Evolutionary conservation across 1,140 invertebrate species (phyloP), one percentile per base, ranked within the genome.

Genomic region (Diabrotica undecimpunctata): DNA sequence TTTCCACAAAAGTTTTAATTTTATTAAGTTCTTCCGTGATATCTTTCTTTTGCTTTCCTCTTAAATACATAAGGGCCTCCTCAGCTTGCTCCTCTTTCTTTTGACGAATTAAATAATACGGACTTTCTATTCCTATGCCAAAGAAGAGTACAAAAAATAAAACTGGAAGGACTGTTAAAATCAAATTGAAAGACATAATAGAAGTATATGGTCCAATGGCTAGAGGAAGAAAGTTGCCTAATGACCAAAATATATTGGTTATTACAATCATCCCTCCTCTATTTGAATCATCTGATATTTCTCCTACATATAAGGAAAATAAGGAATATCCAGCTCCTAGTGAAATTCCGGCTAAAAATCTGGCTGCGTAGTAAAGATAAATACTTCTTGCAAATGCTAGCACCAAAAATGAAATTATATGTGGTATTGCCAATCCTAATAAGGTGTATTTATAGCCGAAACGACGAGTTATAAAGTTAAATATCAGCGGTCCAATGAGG

Each of bases 91-190:
- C 77, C 41, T 82, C 83, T 36, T 83, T 79, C n/a, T 80, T 81
- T 72, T 85, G 85, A 5, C 79, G 78, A 0, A 91, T 76, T 46
- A 88, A 80, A 64, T 85, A 91, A 58, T 86, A 87, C 0, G 94
- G 94, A 11, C 90, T 90, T 76, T 96, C 94, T 0, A 92, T 91
- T 6, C 65, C 68, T 9, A 71, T 37, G 2, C 68, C 8, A 6
- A 83, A 62, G 75, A 88, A 85, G 1, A 79, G 72, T 0, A 81
- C 55, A 12, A 87, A 65, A 74, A 87, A 84, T 1, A 81, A 0
- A 4, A 83, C 53, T 0, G 85, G 83, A 12, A 85, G 64, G 3
- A 74, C 36, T 5, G 75, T 79, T 61, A 81, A 80, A 0, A 78
- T 66, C 12, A 85, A 75, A 71, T 83, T 84, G 35, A 86, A 79